Evolutionary conservation across 2,888 invertebrate genomes (phyloP), one percentile per base, ranked within the genome.

Genomic region (Axea sp.): DNA sequence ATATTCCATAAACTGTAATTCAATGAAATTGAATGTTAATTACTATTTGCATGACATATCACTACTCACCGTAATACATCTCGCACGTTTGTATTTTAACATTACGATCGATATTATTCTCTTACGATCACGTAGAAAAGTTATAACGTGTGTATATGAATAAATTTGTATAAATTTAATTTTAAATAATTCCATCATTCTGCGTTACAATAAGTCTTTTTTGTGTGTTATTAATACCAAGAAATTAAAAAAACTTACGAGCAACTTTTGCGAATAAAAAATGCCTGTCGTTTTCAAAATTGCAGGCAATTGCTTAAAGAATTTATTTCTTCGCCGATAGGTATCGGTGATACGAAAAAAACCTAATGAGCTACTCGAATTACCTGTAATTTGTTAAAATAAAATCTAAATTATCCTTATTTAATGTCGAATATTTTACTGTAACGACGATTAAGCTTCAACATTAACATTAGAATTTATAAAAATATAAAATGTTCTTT

Each of bases 1-100:
- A n/a, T n/a, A n/a, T n/a, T n/a, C n/a, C n/a, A n/a, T n/a, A n/a
- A n/a, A n/a, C n/a, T n/a, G n/a, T 3, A 28, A 28, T 11, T 53
- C 11, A 39, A 30, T 30, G 17, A 30, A 55, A 41, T 19, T 33
- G 33, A 12, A 33, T 49, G 49, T 22, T 49, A 49, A 33, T 49
- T 31, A 49, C 30, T 33, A 22, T 49, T 49, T 33, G 12, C 17
- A 12, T 7, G 3, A 22, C 0, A 1, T 11, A 19, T 6, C n/a
- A 15, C 28, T 28, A 4, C 33, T 12, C 15, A 9, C n/a, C n/a
- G n/a, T 26, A 37, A 24, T 51, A 31, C 26, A 51, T 11, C 11
- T 35, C 7, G 24, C 6, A 51, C 26, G 51, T 51, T 37, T 51
- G 12, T 7, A 12, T 33, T 37, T 26, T 31, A 37, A 37, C 26